Percentiles rank a stretch among this genome's conserved stretches.
Conservation (phyloP, 1,140 invertebrate species). For the Atta texana region DNA sequence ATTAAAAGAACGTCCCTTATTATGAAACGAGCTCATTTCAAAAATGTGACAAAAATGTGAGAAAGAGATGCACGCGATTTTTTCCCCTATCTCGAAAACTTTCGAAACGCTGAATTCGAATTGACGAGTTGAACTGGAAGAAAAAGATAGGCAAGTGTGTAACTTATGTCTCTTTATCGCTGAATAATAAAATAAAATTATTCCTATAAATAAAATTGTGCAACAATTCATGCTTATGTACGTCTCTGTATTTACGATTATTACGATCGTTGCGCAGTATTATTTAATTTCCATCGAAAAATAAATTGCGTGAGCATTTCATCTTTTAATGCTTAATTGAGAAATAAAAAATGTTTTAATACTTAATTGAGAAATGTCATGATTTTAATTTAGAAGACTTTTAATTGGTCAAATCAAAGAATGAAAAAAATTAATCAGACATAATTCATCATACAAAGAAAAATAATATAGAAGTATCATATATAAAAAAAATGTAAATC, state of each 20-base stretch:
- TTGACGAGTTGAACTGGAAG: neutral
- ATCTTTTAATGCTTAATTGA: constrained; percentile 8
- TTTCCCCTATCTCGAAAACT: constrained; percentile 41
- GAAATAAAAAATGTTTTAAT: neutral
- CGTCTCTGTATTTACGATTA: neutral
- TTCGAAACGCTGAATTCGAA: constrained; percentile 25
- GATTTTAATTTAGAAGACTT: neutral
- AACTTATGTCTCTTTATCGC: neutral
- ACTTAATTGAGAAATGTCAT: constrained; percentile 1
- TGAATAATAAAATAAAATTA: constrained; percentile 41
- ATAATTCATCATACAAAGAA: neutral
- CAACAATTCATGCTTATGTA: neutral
- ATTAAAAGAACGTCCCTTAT: constrained; percentile 44
- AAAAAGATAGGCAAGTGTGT: constrained; percentile 15
- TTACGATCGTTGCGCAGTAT: neutral
- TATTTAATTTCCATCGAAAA: constrained; percentile 16
- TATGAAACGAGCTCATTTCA: constrained; percentile 38
- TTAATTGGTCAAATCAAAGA: neutral
- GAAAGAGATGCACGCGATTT: constrained; percentile 21
- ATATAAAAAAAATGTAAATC: neutral
- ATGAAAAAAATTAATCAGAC: neutral
- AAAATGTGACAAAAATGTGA: neutral
- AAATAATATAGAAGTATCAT: neutral
- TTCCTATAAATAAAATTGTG: constrained; percentile 7
- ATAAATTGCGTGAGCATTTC: neutral